Percentiles rank a stretch among this genome's conserved stretches.
Evolutionary conservation across 2,113 vertebrate genomes (phyloP).

Genomic region (Pygoscelis adeliae): DNA sequence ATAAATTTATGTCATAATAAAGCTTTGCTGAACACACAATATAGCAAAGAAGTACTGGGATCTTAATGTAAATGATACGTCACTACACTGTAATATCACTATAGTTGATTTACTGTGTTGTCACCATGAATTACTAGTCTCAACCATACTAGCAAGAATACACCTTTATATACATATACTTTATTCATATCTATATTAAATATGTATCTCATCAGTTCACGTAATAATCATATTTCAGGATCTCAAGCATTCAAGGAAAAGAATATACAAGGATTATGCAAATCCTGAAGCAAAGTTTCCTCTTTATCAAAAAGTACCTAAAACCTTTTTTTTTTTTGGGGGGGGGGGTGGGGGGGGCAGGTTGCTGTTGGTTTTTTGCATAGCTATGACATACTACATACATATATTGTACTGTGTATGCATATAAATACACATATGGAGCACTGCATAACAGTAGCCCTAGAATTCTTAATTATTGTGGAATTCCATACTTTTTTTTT

Average conservation of each 20-base stretch:
- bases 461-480: not conserved
- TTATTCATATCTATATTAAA: conserved; percentile 40
- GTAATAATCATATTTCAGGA: not conserved
- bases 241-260: not conserved
- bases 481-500: not conserved
- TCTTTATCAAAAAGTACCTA: not conserved
- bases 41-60: not conserved
- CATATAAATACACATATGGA: not conserved
- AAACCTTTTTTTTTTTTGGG: rapidly evolving
- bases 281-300: not conserved
- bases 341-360: not conserved
- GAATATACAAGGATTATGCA: not conserved
- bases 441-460: not conserved
- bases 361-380: not conserved
- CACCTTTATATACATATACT: conserved; percentile 43
- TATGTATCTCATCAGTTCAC: not conserved
- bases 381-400: not conserved
- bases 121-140: not conserved
- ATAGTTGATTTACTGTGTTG: not conserved
- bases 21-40: not conserved
- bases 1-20: not conserved
- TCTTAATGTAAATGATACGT: not conserved
- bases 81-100: not conserved
- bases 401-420: not conserved
- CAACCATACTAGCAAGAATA: not conserved